Evolutionary conservation across 2,888 invertebrate genomes (phyloP).

Genomic region (Embidobia sp.): DNA sequence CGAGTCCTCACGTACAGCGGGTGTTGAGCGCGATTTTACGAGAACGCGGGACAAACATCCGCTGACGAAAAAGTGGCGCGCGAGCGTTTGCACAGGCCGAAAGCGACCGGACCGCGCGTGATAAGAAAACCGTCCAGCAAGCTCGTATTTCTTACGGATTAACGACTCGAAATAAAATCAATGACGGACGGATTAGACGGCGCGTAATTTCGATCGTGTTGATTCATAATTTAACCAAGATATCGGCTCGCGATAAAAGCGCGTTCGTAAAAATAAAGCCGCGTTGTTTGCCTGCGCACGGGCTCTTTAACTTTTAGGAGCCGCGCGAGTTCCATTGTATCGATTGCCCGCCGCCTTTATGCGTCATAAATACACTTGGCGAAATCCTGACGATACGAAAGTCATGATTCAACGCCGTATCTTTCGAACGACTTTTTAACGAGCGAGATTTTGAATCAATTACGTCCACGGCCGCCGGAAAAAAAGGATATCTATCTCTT

Average conservation of each 20-base stretch:
- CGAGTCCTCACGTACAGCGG: conserved; percentile 74
- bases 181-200: conserved; percentile 50
- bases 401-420: conserved; percentile 35
- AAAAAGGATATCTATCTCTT: conserved; percentile 37
- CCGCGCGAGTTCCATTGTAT: conserved; percentile 30
- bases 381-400: conserved; percentile 34
- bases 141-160: conserved; percentile 55
- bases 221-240: conserved; percentile 57
- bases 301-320: conserved; percentile 51
- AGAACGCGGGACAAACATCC: conserved; percentile 69
- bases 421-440: conserved; percentile 37
- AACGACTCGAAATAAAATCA: conserved; percentile 48
- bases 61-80: conserved; percentile 21
- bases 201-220: conserved; percentile 51
- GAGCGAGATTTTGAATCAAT: conserved; percentile 52
- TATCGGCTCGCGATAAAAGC: too few relatives aligned
- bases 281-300: conserved; percentile 28
- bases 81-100: conserved; percentile 24
- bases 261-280: conserved; percentile 58
- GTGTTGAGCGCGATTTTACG: conserved; percentile 72
- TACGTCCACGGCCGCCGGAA: conserved; percentile 19
- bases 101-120: conserved; percentile 4
- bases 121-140: conserved; percentile 39
- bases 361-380: conserved; percentile 45
- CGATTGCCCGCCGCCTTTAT: conserved; percentile 42